phyloP scores from a whole-genome alignment of 2,113 vertebrate genomes.

The Heterotis niloticus region DNA sequence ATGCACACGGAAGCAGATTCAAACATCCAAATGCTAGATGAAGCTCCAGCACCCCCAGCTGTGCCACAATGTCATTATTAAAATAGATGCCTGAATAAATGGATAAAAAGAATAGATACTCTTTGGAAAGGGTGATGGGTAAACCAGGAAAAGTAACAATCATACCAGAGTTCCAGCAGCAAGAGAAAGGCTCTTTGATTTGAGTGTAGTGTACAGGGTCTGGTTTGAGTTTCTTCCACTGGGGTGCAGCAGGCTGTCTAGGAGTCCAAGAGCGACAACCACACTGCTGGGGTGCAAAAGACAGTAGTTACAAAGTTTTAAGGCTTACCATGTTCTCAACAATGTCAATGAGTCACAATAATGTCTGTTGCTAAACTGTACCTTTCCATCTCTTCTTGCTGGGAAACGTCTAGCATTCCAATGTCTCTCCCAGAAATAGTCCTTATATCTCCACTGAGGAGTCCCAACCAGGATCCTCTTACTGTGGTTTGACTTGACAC shows the following conservation, averaged over 20 bases:
- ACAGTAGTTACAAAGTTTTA: background rate
- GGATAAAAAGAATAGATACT: background rate
- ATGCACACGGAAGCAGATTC: too few species aligned
- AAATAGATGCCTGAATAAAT: too few species aligned
- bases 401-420: background rate
- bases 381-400: background rate
- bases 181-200: background rate
- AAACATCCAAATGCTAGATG: too few species aligned
- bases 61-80: too few species aligned
- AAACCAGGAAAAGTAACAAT: background rate
- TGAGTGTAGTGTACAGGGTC: slow-evolving; percentile 9
- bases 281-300: background rate
- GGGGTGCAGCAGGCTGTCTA: slow-evolving; percentile 10
- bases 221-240: slow-evolving; percentile 1
- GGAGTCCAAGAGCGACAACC: background rate
- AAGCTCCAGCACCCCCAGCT: too few species aligned
- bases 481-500: too few species aligned
- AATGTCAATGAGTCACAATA: background rate
- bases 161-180: slow-evolving; percentile 32
- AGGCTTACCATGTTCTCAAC: background rate
- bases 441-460: background rate
- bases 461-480: background rate
- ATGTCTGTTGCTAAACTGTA: background rate
- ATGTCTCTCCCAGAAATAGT: slow-evolving; percentile 2
- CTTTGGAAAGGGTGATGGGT: too few species aligned